Base-by-base conservation (phyloP, 2,888 invertebrate species). In the Nyleta sp. region DNA sequence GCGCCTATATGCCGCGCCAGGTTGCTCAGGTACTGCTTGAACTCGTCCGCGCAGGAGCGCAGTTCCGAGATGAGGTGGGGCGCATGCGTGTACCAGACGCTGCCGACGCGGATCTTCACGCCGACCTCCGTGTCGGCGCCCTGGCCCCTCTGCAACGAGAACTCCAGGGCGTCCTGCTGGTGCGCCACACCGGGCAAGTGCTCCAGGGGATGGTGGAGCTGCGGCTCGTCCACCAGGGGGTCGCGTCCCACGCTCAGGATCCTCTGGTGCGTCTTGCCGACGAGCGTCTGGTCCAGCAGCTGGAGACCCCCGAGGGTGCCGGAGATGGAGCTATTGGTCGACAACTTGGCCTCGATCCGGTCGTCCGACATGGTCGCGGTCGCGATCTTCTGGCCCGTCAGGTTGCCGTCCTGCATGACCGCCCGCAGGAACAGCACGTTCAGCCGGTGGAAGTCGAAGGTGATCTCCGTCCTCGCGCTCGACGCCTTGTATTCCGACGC, bases 291-390 rank as follows among this genome's bases (percentile, higher is more conserved):
- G 90, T 98, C 97, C 78, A 97, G 92, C 81, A 96, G 94, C 91
- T 98, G 98, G 81, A 98, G 93, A 7, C 98, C 98, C 77, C 98
- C 98, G 60, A 99, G 92, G 0, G 97, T 97, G 0, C 98, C 98
- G 86, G 95, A 93, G 74, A 97, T 94, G 59, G 93, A 89, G 2
- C 85, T 86, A 15, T 82, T 88, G 86, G 92, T 88, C 91, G 96
- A 95, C 50, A 97, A 91, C 2, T 95, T 95, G 11, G 97, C 97
- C 91, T 97, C 95, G 82, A 98, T 96, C 90, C 95, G 94, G 0
- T 98, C 98, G 88, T 96, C 96, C 77, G 95, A 95, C 93, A 98
- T 94, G 11, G 98, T 98, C 15, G 98, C 97, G 0, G 98, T 98
- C 71, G 98, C 98, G 76, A 98, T 96, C 92, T 98, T 98, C 82